Evolutionary conservation across 2,113 vertebrate genomes (phyloP).

Genomic region (Eulacestoma nigropectus): DNA sequence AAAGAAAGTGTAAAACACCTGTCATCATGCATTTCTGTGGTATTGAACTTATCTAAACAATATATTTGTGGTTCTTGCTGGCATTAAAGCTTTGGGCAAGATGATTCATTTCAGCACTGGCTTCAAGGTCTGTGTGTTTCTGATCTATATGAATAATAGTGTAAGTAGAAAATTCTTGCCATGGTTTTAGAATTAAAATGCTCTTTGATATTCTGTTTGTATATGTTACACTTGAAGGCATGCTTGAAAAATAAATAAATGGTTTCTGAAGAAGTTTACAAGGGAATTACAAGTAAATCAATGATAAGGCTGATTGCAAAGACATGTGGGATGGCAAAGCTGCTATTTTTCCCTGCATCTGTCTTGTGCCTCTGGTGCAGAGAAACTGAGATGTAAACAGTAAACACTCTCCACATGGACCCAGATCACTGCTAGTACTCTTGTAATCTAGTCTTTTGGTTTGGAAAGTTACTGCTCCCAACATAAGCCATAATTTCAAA

Average conservation of each 20-base stretch:
- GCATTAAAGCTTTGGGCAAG: not conserved
- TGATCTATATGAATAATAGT: not conserved
- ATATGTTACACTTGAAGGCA: not conserved
- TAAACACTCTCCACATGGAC: not conserved
- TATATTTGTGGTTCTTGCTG: not conserved
- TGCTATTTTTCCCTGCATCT: not conserved
- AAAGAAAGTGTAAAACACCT: not conserved
- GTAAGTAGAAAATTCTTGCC: not conserved
- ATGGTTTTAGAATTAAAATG: not conserved
- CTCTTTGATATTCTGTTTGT: not conserved
- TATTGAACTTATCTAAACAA: not conserved
- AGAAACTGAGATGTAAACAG: not conserved
- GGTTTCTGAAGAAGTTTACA: not conserved
- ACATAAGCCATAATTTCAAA: not conserved
- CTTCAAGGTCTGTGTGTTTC: not conserved
- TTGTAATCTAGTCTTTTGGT: not conserved
- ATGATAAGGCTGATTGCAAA: conserved; percentile 4
- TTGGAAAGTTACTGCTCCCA: not conserved
- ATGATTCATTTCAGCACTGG: not conserved
- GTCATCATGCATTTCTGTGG: not conserved
- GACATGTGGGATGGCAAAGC: not conserved
- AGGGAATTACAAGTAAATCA: conserved; percentile 2
- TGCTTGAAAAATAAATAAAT: not conserved
- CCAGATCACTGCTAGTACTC: not conserved
- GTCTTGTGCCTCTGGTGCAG: not conserved